These are phyloP conservation scores for Stegodyphus dumicola DNA, from an alignment of 1,140 invertebrate species.

Conservation along the genomic window DNA sequence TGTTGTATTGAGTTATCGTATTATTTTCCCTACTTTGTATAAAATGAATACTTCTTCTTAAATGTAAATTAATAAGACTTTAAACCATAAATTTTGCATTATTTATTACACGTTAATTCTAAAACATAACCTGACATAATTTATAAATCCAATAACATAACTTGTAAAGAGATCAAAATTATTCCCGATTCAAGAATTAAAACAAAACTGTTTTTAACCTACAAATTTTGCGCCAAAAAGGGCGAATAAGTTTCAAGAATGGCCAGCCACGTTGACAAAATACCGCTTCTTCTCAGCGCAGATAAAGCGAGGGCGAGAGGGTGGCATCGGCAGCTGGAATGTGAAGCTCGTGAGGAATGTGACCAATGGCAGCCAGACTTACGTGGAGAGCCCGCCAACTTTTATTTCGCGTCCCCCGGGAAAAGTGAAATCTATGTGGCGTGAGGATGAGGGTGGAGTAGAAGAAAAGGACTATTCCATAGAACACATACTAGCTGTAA, in stretches of 20 bases:
- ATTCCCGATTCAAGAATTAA: no score
- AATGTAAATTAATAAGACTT: no score
- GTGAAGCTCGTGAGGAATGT: constrained; percentile 45
- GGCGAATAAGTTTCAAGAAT: background rate
- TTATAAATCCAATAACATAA: no score
- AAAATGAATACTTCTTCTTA: no score
- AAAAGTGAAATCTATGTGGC: constrained; percentile 27
- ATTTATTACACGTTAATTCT: no score
- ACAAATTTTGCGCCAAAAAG: constrained; percentile 2
- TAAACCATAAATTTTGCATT: no score
- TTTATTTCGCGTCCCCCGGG: background rate
- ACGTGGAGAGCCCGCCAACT: constrained; percentile 43
- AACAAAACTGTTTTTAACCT: no score
- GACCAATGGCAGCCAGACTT: constrained; percentile 38
- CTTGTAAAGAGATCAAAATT: no score
- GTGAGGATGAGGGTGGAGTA: background rate
- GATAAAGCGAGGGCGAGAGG: constrained; percentile 30
- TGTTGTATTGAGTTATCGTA: no score
- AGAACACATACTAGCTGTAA: background rate
- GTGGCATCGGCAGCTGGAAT: constrained; percentile 34
- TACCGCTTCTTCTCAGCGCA: constrained; percentile 15
- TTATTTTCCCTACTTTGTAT: no score
- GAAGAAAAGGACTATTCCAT: background rate
- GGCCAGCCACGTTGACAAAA: constrained; percentile 35
- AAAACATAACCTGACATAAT: no score